Evolutionary conservation across 1,140 invertebrate genomes (phyloP), one percentile per base, ranked within the genome.

Genomic region (Saccostrea echinata): DNA sequence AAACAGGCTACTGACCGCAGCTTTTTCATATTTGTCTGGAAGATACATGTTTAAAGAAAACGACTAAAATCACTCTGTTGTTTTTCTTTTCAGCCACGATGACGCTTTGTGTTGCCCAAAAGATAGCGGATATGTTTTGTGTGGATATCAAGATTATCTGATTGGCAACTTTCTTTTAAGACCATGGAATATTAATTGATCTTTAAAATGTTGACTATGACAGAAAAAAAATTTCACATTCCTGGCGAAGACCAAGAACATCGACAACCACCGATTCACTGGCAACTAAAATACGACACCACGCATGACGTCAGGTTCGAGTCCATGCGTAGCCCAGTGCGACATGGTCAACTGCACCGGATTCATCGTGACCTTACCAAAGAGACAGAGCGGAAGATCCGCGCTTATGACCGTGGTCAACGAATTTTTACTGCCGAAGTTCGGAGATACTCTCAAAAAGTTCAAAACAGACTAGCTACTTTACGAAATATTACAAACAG

Each of bases 271-370:
- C 83, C 83, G 18, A 33, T 84, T n/a, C 27, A 33, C 27, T 84
- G 83, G 83, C 52, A 84, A 53, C 53, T 84, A 30, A 61, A 84
- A 35, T 84, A 84, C 27, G 83, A 84, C 27, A 61, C 55, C n/a
- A 84, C 83, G 24, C 83, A 84, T 84, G 83, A 55, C 24, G 83
- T 61, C 30, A 84, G 83, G 21, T 84, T 84, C 53, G 83, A 84
- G 52, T 84, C 83, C 52, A 84, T 84, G 83, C 35, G 55, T 12
- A 84, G 57, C 53, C 52, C 83, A 12, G 53, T n/a, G 3, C 51
- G 83, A 11, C 83, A 84, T 13, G 55, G 30, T 55, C 83, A 84
- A 27, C 83, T 84, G n/a, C 55, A 84, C 52, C 52, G 83, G 21
- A 55, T 55, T 84, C 83, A 84, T 21, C 43, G 51, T 21, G 83